These are phyloP conservation scores for Homarus americanus DNA, from an alignment of 1,140 invertebrate genomes.

Conservation along the genomic window DNA sequence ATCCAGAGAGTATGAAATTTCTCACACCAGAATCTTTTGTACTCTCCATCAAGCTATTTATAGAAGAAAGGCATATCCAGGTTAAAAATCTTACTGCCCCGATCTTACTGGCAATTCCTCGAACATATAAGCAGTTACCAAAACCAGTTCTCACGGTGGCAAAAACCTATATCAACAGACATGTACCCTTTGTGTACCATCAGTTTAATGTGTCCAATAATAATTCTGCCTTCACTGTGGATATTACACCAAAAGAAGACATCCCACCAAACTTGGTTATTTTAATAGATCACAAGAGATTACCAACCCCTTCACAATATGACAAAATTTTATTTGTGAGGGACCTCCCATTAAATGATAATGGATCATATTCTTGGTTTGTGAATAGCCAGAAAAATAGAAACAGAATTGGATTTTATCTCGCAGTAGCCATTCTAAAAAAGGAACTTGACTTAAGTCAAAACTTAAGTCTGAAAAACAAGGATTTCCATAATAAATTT, in stretches of 20 bases:
- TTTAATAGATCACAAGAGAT: conserved; percentile 31
- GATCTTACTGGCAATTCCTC: conserved; percentile 25
- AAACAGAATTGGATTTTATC: conserved; percentile 45
- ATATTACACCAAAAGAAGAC: background rate
- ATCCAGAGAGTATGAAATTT: background rate
- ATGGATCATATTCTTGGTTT: conserved; percentile 26
- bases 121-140: background rate
- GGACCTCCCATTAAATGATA: conserved; percentile 7
- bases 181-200: conserved; percentile 44
- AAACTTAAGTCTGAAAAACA: background rate
- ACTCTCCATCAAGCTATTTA: background rate
- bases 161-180: background rate
- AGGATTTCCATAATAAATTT: conserved; percentile 16
- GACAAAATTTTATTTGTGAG: background rate
- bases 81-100: conserved; percentile 20
- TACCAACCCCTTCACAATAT: conserved; percentile 43
- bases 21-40: conserved; percentile 1
- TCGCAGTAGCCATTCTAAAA: conserved; percentile 11
- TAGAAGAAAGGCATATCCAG: background rate
- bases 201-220: conserved; percentile 13
- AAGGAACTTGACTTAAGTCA: background rate
- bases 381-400: conserved; percentile 24
- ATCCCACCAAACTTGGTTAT: conserved; percentile 8
- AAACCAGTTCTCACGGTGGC: background rate
- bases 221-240: conserved; percentile 35